These are phyloP conservation scores for Bovichtus variegatus DNA, from an alignment of 2,797 vertebrate species.

Conservation along the genomic window DNA sequence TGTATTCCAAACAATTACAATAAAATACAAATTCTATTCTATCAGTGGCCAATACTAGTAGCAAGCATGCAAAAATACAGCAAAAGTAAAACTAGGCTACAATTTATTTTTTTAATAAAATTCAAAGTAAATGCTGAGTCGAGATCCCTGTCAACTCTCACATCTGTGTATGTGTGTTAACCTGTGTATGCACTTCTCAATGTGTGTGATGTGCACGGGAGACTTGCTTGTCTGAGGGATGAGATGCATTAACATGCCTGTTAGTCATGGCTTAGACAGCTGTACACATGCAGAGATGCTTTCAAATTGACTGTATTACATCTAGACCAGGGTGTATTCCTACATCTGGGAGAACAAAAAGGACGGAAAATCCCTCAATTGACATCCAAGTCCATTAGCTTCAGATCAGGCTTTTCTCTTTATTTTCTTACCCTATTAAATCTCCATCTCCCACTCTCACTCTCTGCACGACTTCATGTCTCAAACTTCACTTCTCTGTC, in stretches of 20 bases:
- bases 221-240: constrained; percentile 16
- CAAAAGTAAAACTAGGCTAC: neutral
- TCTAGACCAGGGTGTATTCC: neutral
- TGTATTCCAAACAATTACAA: no score
- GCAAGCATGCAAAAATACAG: neutral
- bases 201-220: neutral
- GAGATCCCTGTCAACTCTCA: neutral
- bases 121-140: no score
- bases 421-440: constrained; percentile 21
- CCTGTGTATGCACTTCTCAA: neutral
- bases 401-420: constrained; percentile 4
- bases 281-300: neutral
- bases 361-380: constrained; percentile 17
- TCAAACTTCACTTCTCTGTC: constrained; percentile 28
- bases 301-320: neutral
- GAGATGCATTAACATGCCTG: constrained; percentile 20
- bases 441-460: constrained; percentile 4
- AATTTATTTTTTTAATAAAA: neutral
- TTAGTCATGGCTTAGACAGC: constrained; percentile 28
- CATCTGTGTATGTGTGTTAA: neutral
- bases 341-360: neutral
- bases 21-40: no score
- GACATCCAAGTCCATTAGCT: constrained; percentile 13
- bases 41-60: neutral
- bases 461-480: constrained; percentile 23